A percentile compares a stretch with the other conserved stretches of the same genome.
phyloP scores from a whole-genome alignment of 1,140 invertebrate genomes.

The Atta texana region DNA sequence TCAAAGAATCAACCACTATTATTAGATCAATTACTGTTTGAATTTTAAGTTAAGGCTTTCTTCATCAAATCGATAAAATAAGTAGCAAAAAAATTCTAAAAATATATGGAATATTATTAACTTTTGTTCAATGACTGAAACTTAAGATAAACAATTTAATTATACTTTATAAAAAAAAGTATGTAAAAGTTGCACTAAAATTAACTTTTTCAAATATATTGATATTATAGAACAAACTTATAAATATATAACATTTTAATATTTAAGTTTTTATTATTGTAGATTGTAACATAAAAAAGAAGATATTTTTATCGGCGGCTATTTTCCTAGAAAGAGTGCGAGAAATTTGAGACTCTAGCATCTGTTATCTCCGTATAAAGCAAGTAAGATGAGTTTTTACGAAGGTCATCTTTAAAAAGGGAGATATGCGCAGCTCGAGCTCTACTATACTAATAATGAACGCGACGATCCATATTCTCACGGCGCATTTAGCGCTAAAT shows the following conservation, averaged over 20 bases:
- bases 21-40: neutral
- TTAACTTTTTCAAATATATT: neutral
- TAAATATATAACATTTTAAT: neutral
- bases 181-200: neutral
- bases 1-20: neutral
- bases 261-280: neutral
- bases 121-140: neutral
- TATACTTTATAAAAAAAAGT: too few species aligned
- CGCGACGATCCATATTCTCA: conserved; percentile 44
- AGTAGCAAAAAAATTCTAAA: neutral
- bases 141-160: neutral
- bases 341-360: conserved; percentile 7
- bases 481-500: conserved; percentile 45
- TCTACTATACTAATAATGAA: conserved; percentile 29
- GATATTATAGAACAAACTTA: neutral
- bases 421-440: conserved; percentile 47
- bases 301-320: neutral
- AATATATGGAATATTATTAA: neutral
- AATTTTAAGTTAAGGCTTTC: neutral
- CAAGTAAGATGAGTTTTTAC: conserved; percentile 45
- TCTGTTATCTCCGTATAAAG: conserved; percentile 33
- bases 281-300: neutral
- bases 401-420: conserved; percentile 58
- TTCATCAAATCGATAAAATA: neutral
- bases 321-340: neutral